phyloP scores from a whole-genome alignment of 92 coral and sea anemone species.

The Porites evermanni region DNA sequence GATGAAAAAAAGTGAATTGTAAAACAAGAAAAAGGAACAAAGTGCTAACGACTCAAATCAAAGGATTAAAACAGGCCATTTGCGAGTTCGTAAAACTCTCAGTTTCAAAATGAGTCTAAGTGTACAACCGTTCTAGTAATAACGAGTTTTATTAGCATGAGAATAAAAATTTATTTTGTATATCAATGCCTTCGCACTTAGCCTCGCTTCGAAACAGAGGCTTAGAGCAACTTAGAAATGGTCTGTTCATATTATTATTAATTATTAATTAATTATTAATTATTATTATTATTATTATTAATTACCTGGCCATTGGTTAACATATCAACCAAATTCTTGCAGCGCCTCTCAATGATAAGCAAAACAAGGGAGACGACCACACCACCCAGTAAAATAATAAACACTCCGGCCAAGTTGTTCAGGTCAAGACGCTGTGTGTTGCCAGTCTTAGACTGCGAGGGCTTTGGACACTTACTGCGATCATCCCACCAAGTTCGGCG shows the following conservation, averaged over 20 bases:
- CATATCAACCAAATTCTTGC: slow-evolving; percentile 82
- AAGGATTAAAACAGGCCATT: too few relatives aligned
- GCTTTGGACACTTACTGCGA: slow-evolving; percentile 79
- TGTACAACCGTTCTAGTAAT: too few relatives aligned
- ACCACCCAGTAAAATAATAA: slow-evolving; percentile 90
- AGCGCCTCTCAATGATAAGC: slow-evolving; percentile 85
- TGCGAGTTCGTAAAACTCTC: too few relatives aligned
- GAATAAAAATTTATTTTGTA: too few relatives aligned
- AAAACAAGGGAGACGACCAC: slow-evolving; percentile 74
- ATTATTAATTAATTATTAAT: background rate
- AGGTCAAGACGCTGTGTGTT: slow-evolving; percentile 82
- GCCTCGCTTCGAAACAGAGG: too few relatives aligned
- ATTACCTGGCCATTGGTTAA: slow-evolving; percentile 87
- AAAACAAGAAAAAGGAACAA: too few relatives aligned
- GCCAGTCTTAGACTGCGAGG: slow-evolving; percentile 54
- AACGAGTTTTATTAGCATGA: too few relatives aligned
- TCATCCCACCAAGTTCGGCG: slow-evolving; percentile 97
- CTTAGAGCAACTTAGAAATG: background rate
- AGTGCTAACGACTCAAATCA: too few relatives aligned
- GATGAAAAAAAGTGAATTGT: too few relatives aligned
- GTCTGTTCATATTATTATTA: background rate
- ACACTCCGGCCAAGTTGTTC: slow-evolving; percentile 97
- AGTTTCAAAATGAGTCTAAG: too few relatives aligned
- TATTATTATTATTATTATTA: too few relatives aligned
- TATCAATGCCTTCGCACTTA: too few relatives aligned